Base-by-base conservation (phyloP, 2,113 vertebrate species). In the Geococcyx californianus region DNA sequence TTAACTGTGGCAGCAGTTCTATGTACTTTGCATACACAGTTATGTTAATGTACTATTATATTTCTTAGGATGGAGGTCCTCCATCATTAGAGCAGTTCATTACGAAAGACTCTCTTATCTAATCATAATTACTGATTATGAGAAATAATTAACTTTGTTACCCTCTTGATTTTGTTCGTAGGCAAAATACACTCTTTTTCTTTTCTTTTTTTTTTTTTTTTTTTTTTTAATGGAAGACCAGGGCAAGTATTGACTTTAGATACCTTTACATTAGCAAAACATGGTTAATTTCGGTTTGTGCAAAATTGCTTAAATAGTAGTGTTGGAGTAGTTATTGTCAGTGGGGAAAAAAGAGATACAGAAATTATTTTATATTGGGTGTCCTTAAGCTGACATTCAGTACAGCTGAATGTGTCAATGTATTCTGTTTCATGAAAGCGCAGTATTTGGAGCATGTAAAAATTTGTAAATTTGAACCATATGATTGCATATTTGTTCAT, bases 41-140 rank as follows among this genome's bases (percentile, higher is more conserved):
- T 99, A 99, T 99, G 98, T 98, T 99, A 98, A 99, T 99, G 95
- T 96, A 98, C 95, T 97, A 95, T 98, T 98, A 96, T 98, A 98
- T 98, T 98, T 98, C 97, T 98, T 97, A 95, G 97, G 97, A 97
- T 96, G 94, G 97, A 96, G 97, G 98, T 98, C 98, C 97, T 99
- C 98, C 97, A 98, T 99, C 99, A 99, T 98, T 98, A 97, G 96
- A 97, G 94, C 93, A 98, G 98, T 98, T 98, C 96, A 97, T 97
- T 98, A 98, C 98, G 97, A 98, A 98, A 98, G 98, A 98, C 98
- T 97, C 97, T 97, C 96, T 97, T 99, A 98, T 98, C 97, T 98
- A 98, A 98, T 99, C 98, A 98, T 99, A 99, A 99, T 98, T 98
- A 98, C 98, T 99, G 98, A 99, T 99, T 98, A 99, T 98, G 98